phyloP scores from a whole-genome alignment of 2,888 invertebrate genomes.

The Ophonus ardosiacus region DNA sequence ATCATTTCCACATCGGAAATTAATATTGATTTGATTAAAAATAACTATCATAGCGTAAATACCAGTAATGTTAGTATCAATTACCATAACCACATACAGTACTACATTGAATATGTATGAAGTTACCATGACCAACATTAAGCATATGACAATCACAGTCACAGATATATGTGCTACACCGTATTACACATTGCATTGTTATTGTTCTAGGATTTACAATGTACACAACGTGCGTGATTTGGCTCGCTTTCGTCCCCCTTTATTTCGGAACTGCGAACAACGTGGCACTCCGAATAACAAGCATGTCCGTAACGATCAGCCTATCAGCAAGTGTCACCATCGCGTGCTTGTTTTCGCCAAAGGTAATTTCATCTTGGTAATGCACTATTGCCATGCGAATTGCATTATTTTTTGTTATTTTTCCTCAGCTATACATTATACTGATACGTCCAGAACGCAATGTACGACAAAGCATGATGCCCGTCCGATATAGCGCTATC shows the following conservation, averaged over 20 bases:
- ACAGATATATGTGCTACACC: not conserved
- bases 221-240: conserved; percentile 99
- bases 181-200: not conserved
- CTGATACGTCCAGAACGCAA: conserved; percentile 93
- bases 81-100: no score
- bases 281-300: conserved; percentile 93
- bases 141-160: no score
- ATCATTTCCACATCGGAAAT: no score
- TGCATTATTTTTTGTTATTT: conserved; percentile 53
- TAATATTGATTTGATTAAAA: no score
- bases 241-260: conserved; percentile 98
- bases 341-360: conserved; percentile 95
- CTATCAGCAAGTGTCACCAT: conserved; percentile 96
- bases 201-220: conserved; percentile 90
- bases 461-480: conserved; percentile 92
- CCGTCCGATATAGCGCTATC: conserved; percentile 81
- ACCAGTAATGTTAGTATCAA: no score
- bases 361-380: conserved; percentile 78
- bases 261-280: conserved; percentile 97
- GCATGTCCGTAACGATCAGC: conserved; percentile 97
- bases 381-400: conserved; percentile 52
- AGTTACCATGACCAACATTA: no score
- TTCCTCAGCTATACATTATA: conserved; percentile 89
- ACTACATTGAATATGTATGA: no score
- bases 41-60: no score